Percentiles rank a stretch among this genome's conserved stretches.
phyloP scores from a whole-genome alignment of 2,113 vertebrate species.

The Mixornis gularis region DNA sequence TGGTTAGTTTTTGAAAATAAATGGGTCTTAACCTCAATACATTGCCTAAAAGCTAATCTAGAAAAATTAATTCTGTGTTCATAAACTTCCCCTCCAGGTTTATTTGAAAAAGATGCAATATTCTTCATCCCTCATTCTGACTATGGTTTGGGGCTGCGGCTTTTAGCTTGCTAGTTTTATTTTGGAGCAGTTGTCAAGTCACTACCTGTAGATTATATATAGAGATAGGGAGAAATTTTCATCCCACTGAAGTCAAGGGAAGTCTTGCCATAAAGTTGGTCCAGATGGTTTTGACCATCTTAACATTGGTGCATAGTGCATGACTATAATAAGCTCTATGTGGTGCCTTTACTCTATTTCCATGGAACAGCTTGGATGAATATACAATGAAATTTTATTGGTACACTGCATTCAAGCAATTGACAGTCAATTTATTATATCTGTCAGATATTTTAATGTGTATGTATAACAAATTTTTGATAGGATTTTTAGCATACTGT shows the following conservation, averaged over 20 bases:
- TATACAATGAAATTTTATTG: background rate
- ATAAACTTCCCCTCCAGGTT: background rate
- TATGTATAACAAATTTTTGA: background rate
- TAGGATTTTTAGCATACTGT: background rate
- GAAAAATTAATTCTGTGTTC: background rate
- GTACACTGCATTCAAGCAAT: background rate
- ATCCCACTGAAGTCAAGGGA: background rate
- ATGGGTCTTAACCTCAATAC: background rate
- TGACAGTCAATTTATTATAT: background rate
- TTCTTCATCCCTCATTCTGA: background rate
- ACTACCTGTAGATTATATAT: background rate
- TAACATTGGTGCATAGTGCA: background rate
- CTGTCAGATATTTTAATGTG: background rate
- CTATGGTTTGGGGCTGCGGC: background rate
- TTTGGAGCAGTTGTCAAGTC: background rate
- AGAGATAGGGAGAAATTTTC: background rate
- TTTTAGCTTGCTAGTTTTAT: background rate
- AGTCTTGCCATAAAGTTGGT: background rate
- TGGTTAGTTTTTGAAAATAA: background rate
- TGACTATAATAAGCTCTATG: background rate
- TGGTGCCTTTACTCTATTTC: background rate
- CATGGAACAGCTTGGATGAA: background rate
- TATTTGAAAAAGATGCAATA: background rate
- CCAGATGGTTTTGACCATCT: background rate
- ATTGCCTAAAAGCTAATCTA: background rate